A percentile compares a stretch with the other conserved stretches of the same genome.
Evolutionary conservation across 2,888 invertebrate genomes (phyloP).

Genomic region (Pyralis farinalis): DNA sequence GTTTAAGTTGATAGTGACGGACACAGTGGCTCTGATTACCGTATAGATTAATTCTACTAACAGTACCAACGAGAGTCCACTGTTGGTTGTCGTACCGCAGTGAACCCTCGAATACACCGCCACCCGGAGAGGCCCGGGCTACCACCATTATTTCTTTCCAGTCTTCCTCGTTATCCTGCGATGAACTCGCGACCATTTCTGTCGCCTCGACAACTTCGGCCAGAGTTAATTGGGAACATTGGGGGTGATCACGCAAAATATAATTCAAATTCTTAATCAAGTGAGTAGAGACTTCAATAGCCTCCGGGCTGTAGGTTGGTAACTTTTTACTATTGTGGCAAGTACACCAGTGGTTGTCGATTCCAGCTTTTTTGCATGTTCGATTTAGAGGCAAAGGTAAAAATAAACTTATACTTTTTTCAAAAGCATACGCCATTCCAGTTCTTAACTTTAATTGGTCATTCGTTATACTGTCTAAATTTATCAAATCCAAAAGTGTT

Average conservation of each 20-base stretch:
- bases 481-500: constrained; percentile 86
- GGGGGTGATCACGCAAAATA: constrained; percentile 79
- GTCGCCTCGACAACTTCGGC: constrained; percentile 84
- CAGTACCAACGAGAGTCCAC: constrained; percentile 84
- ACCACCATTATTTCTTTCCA: constrained; percentile 84
- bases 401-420: constrained; percentile 89
- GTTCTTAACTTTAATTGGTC: constrained; percentile 54
- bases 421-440: constrained; percentile 47
- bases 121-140: constrained; percentile 83
- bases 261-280: constrained; percentile 85
- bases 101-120: constrained; percentile 90
- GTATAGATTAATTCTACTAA: constrained; percentile 89
- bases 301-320: constrained; percentile 69
- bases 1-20: constrained; percentile 86
- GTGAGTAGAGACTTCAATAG: constrained; percentile 80
- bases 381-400: constrained; percentile 85
- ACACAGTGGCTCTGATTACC: constrained; percentile 91
- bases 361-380: constrained; percentile 88
- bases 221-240: constrained; percentile 84
- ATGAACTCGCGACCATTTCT: constrained; percentile 74
- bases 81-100: constrained; percentile 58
- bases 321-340: constrained; percentile 86
- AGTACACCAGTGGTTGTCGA: constrained; percentile 93
- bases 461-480: constrained; percentile 66
- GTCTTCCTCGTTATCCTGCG: constrained; percentile 50